Evolutionary conservation across 2,888 invertebrate genomes (phyloP).

Genomic region (Megastigmus dorsalis): DNA sequence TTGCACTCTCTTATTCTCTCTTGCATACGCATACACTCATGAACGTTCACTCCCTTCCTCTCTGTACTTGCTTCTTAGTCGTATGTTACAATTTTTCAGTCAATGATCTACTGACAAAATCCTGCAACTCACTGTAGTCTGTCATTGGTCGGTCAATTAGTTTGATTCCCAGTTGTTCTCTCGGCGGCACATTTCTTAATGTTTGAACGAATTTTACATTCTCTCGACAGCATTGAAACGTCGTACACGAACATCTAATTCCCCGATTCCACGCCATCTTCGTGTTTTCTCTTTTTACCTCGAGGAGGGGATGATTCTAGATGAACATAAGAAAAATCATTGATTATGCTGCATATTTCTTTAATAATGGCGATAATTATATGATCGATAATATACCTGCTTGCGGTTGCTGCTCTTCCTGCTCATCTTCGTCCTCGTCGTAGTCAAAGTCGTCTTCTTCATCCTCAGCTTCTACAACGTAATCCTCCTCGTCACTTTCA

Average conservation of each 20-base stretch:
- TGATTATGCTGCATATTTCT: no score
- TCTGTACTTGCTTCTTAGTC: slow-evolving; percentile 53
- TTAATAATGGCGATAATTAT: not conserved
- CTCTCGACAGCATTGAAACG: slow-evolving; percentile 68
- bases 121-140: slow-evolving; percentile 71
- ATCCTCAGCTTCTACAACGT: slow-evolving; percentile 80
- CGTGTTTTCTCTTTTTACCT: slow-evolving; percentile 85
- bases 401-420: slow-evolving; percentile 64
- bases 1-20: slow-evolving; percentile 39
- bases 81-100: slow-evolving; percentile 65
- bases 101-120: slow-evolving; percentile 69
- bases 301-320: slow-evolving; percentile 77
- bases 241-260: slow-evolving; percentile 66
- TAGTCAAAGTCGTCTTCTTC: slow-evolving; percentile 76
- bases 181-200: slow-evolving; percentile 70
- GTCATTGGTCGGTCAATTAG: slow-evolving; percentile 72
- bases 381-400: slow-evolving; percentile 54
- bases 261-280: slow-evolving; percentile 77
- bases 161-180: slow-evolving; percentile 73
- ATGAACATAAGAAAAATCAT: no score
- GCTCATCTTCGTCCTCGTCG: slow-evolving; percentile 72
- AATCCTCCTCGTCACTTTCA: slow-evolving; percentile 78
- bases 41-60: slow-evolving; percentile 13
- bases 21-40: slow-evolving; percentile 26
- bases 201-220: slow-evolving; percentile 73